Evolutionary conservation across 2,888 invertebrate genomes (phyloP).

Genomic region (Orthosia gracilis): DNA sequence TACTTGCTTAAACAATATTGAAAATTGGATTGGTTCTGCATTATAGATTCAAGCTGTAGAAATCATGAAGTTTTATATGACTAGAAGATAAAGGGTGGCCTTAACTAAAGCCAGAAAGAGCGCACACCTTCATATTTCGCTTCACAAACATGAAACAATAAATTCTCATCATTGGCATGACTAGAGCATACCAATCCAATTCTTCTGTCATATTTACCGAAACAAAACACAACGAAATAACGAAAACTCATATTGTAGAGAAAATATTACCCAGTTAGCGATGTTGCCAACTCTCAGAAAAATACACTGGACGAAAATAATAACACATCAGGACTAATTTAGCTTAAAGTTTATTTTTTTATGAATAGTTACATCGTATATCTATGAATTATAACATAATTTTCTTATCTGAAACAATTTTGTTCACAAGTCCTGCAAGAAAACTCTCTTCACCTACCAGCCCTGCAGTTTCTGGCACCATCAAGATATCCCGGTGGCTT

Average conservation of each 20-base stretch:
- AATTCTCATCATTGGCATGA: too few relatives aligned
- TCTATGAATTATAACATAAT: too few relatives aligned
- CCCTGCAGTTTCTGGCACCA: conserved; percentile 72
- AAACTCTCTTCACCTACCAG: conserved; percentile 23
- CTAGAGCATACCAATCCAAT: not conserved
- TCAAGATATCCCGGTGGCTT: conserved; percentile 83
- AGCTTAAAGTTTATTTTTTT: too few relatives aligned
- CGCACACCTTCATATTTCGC: not conserved
- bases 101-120: not conserved
- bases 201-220: not conserved
- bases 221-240: too few relatives aligned
- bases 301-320: not conserved
- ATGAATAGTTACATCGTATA: too few relatives aligned
- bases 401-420: too few relatives aligned
- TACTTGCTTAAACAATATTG: not conserved
- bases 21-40: not conserved
- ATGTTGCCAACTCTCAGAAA: not conserved
- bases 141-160: not conserved
- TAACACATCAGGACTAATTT: not conserved
- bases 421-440: not conserved
- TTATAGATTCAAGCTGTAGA: not conserved
- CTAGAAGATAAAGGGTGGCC: not conserved
- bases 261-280: not conserved
- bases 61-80: not conserved
- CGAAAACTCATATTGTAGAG: not conserved